phyloP scores from a whole-genome alignment of 1,140 invertebrate genomes.

The Drosophila kurseongensis region DNA sequence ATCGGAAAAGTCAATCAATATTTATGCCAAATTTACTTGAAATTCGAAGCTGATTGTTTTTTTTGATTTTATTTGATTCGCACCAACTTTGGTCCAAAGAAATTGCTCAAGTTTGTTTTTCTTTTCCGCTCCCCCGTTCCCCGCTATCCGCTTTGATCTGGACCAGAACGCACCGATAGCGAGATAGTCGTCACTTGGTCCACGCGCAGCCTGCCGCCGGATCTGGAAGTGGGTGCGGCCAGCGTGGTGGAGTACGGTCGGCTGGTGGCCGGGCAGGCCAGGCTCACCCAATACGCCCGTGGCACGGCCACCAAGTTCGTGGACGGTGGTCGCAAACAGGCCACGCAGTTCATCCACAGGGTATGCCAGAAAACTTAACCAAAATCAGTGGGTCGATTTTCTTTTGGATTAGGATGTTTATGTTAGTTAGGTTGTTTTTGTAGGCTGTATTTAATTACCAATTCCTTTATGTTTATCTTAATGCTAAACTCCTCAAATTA shows the following conservation, averaged over 20 bases:
- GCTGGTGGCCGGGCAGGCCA: constrained; percentile 91
- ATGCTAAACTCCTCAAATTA: too few relatives aligned
- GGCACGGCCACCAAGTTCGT: constrained; percentile 90
- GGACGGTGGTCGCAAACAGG: constrained; percentile 90
- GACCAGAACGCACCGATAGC: constrained; percentile 72
- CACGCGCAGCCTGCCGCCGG: constrained; percentile 90
- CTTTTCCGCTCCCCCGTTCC: constrained; percentile 44
- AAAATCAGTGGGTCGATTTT: background rate
- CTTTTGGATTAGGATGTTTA: background rate
- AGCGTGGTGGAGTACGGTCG: constrained; percentile 84
- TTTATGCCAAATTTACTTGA: background rate
- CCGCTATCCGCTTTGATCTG: constrained; percentile 3
- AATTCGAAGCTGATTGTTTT: background rate
- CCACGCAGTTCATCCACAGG: constrained; percentile 92
- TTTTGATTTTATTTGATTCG: background rate
- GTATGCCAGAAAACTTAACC: constrained; percentile 81
- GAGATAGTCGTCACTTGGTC: constrained; percentile 96
- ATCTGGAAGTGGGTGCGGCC: constrained; percentile 92
- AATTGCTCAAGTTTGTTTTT: constrained; percentile 47
- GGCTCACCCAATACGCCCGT: constrained; percentile 85
- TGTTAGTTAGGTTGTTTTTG: background rate
- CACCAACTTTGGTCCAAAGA: constrained; percentile 28
- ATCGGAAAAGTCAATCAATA: background rate
- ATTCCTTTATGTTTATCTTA: too few relatives aligned
- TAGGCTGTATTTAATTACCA: too few relatives aligned